phyloP scores from a whole-genome alignment of 2,113 vertebrate species.

The Peromyscus polionotus region DNA sequence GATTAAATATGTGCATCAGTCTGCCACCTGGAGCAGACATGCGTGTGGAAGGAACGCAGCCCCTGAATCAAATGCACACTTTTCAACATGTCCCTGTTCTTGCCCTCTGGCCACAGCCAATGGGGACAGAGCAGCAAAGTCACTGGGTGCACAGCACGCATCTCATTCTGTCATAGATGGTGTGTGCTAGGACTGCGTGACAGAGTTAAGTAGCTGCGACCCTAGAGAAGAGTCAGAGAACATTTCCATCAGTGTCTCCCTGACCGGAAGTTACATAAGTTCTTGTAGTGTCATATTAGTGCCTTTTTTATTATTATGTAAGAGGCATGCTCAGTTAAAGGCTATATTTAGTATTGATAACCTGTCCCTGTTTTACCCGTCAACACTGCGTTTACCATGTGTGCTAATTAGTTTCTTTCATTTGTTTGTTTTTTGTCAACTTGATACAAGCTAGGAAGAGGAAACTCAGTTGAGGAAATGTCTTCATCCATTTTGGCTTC shows the following conservation, averaged over 20 bases:
- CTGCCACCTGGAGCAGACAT: neutral
- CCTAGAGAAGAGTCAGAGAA: neutral
- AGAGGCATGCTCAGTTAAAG: neutral
- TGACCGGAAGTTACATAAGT: neutral
- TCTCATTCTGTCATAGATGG: neutral
- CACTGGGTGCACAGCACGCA: neutral
- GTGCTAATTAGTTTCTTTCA: neutral
- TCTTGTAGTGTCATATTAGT: neutral
- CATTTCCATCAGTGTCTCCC: neutral
- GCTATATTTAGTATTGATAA: neutral
- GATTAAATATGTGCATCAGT: neutral
- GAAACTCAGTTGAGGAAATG: neutral
- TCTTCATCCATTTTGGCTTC: neutral
- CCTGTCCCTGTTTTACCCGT: neutral
- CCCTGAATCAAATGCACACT: neutral
- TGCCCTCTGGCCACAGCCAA: too few species aligned
- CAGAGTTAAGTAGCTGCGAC: rapidly evolving
- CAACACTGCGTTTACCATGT: neutral
- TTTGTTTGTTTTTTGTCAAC: neutral
- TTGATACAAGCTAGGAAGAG: neutral
- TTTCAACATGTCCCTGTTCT: neutral
- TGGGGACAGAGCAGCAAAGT: neutral
- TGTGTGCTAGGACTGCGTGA: rapidly evolving
- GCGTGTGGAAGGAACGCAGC: neutral
- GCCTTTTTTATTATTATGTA: neutral